phyloP scores from a whole-genome alignment of 2,113 vertebrate species.

The Empidonax alnorum region DNA sequence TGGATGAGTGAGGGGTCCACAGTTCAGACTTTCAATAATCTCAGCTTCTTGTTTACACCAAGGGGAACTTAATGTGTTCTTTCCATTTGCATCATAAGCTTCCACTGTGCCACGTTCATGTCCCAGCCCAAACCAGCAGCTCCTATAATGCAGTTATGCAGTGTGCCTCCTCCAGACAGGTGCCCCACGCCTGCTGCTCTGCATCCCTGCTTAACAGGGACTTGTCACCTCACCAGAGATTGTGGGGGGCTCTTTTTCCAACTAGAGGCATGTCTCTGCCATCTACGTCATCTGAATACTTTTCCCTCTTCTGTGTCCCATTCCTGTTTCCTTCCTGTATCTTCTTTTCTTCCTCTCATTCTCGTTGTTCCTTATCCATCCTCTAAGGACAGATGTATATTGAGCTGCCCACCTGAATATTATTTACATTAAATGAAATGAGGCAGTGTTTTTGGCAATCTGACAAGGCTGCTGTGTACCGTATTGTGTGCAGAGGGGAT shows the following conservation, averaged over 20 bases:
- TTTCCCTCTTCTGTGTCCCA: neutral
- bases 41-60: neutral
- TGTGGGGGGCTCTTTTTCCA: neutral
- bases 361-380: neutral
- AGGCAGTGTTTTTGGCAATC: neutral
- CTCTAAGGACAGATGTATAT: neutral
- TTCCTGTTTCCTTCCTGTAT: neutral
- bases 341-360: neutral
- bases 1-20: neutral
- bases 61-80: neutral
- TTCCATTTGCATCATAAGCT: neutral
- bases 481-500: neutral
- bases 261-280: rapidly evolving
- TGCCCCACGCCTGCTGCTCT: neutral
- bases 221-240: neutral
- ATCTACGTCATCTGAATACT: neutral
- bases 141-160: rapidly evolving
- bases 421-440: neutral
- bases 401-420: neutral
- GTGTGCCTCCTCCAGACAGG: neutral
- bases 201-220: neutral
- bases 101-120: neutral
- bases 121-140: neutral
- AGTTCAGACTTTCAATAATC: neutral
- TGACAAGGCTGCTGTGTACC: neutral